Evolutionary conservation across 2,797 vertebrate species (phyloP), one percentile per base, ranked within the genome.

Genomic region (Oreochromis grahami): DNA sequence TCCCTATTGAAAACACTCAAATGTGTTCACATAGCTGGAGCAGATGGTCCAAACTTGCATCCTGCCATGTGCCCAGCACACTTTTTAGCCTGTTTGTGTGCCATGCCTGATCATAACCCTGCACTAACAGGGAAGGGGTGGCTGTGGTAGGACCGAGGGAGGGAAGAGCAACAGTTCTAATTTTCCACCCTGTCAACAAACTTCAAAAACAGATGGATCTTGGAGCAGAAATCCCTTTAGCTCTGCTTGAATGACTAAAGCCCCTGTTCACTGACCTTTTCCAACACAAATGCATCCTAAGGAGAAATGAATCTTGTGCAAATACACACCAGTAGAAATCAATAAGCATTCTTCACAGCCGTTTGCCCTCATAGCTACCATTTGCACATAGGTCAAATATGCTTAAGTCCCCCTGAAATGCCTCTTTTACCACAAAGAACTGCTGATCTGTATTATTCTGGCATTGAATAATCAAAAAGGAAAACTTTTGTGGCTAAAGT

Each of bases 121-220:
- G 17, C 70, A 55, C 43, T 45, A 51, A 17, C 29, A 24, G 81
- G 58, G 29, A 53, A 76, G 68, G n/a, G 45, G 77, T 19, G 76
- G 50, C 7, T 7, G 26, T 2, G 52, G 48, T 34, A 81, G 2
- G 17, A 53, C n/a, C 50, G 76, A 79, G 70, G 85, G 84, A 81
- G 76, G 86, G 74, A 84, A 68, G 83, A 86, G 84, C 90, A 94
- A 93, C 88, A 90, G 86, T 93, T 94, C 88, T 91, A 93, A 94
- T 94, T 93, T 92, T 92, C 92, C 92, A 85, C 84, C 87, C 87
- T 84, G 91, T 93, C 94, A 94, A 94, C 91, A 94, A 94, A 94
- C 88, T 92, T 87, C 79, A 87, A 92, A 93, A 94, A 93, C 92
- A 94, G 92, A 95, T 93, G 91, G 92, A 94, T 94, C 90, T 90